Conservation (phyloP, 2,888 invertebrate species). For the Drosophila lacicola region DNA sequence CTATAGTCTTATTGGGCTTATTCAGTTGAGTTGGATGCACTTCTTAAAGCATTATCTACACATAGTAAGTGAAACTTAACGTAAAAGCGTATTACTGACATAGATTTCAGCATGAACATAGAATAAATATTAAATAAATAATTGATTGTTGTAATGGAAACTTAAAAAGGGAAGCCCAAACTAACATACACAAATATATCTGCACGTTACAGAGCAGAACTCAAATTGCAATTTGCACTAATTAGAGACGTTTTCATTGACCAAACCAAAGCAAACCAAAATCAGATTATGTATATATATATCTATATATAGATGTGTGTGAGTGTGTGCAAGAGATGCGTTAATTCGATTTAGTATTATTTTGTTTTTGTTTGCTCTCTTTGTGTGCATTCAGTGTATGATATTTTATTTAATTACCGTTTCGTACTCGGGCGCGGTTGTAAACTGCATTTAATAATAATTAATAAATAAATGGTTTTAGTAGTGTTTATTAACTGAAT, state of each 20-base stretch:
- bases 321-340: constrained; percentile 33
- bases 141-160: constrained; percentile 18
- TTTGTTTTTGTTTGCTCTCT: constrained; percentile 22
- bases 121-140: constrained; percentile 12
- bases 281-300: constrained; percentile 57
- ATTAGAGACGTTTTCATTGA: constrained; percentile 71
- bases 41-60: constrained; percentile 22
- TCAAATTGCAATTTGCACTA: constrained; percentile 66
- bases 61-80: constrained; percentile 9
- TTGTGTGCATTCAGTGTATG: constrained; percentile 36
- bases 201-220: constrained; percentile 29
- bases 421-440: constrained; percentile 85
- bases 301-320: constrained; percentile 20
- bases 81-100: constrained; percentile 8
- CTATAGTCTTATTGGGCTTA: constrained; percentile 2
- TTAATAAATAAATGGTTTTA: constrained; percentile 74
- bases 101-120: constrained; percentile 1
- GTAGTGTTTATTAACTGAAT: constrained; percentile 64
- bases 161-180: constrained; percentile 32
- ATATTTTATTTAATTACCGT: constrained; percentile 84
- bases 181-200: constrained; percentile 5
- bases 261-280: constrained; percentile 61
- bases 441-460: constrained; percentile 83
- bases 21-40: constrained; percentile 23
- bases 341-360: constrained; percentile 41